phyloP scores from a whole-genome alignment of 1,140 invertebrate species.

The Spodoptera litura region DNA sequence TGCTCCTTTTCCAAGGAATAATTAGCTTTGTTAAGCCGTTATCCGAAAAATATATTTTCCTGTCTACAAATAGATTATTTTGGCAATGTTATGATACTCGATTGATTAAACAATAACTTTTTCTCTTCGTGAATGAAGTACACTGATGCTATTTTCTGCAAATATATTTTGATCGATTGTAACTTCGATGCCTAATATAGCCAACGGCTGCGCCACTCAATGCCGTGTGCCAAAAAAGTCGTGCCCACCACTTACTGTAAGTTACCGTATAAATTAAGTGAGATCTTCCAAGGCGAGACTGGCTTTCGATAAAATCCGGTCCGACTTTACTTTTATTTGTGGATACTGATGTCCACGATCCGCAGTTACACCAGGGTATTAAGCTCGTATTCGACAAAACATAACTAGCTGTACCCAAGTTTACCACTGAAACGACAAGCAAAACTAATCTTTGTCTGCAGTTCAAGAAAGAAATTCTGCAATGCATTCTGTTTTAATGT shows the following conservation, averaged over 20 bases:
- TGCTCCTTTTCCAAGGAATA: too few species aligned
- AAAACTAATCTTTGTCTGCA: background rate
- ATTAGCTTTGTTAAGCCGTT: too few species aligned
- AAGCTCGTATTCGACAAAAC: slow-evolving; percentile 37
- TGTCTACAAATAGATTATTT: too few species aligned
- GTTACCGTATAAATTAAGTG: slow-evolving; percentile 61
- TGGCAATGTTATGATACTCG: too few species aligned
- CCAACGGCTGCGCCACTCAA: slow-evolving; percentile 48
- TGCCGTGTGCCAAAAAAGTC: slow-evolving; percentile 63
- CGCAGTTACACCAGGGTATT: slow-evolving; percentile 54
- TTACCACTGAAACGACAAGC: background rate
- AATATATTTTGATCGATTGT: slow-evolving; percentile 37
- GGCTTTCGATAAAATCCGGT: slow-evolving; percentile 69
- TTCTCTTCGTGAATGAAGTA: background rate
- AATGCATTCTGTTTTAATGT: slow-evolving; percentile 4
- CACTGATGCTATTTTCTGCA: slow-evolving; percentile 6
- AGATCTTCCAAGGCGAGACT: slow-evolving; percentile 57
- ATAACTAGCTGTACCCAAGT: background rate
- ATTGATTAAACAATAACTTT: background rate
- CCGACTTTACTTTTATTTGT: slow-evolving; percentile 65
- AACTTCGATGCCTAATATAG: slow-evolving; percentile 55
- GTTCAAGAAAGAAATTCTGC: background rate
- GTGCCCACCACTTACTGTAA: slow-evolving; percentile 52
- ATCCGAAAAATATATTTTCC: too few species aligned
- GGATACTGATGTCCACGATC: slow-evolving; percentile 50